Evolutionary conservation across 2,113 vertebrate species (phyloP), one percentile per base, ranked within the genome.

Genomic region (Axis porcinus): DNA sequence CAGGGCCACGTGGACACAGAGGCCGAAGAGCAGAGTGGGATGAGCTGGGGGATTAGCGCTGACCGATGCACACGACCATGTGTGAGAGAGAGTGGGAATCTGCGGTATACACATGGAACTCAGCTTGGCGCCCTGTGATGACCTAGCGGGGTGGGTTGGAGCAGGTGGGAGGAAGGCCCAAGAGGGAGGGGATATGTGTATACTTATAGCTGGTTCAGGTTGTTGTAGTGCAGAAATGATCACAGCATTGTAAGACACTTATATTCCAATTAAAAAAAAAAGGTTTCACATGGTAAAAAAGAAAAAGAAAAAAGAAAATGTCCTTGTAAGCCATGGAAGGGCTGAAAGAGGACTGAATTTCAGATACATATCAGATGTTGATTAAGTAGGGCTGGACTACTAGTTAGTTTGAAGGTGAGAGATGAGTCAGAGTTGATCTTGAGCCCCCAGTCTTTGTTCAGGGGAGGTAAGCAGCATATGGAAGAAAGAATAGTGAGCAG

Each of bases 11-110:
- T 76, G 70, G 70, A 76, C 70, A 15, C 40, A 76, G 40, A 76
- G 70, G 3, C 23, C 0, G 6, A 15, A 15, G 21, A 43, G 23
- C 23, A 6, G 6, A 14, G 23, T 14, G 40, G 12, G 40, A 25
- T 4, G 70, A 76, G 40, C 40, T 43, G 40, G 23, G 23, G 23
- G 23, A 43, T 27, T 1, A 43, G 40, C 1, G 7, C 2, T 27
- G 70, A 13, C 36, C 0, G 1, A 76, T 43, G 23, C 3, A 43
- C 36, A 43, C 0, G 2, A 27, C 70, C 40, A 43, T 2, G 6
- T 2, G 23, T 76, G 6, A 27, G 23, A 70, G 33, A 36, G 14
- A 3, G 70, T 25, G 6, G 70, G 40, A 43, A 33, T 76, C 40
- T 43, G 36, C 0, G 40, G 40, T 4, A 4, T 15, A 25, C 70